A percentile compares a stretch with the other conserved stretches of the same genome.
Evolutionary conservation across 23 tunicate genomes (phyloP).

Genomic region (Ascidia mentula): DNA sequence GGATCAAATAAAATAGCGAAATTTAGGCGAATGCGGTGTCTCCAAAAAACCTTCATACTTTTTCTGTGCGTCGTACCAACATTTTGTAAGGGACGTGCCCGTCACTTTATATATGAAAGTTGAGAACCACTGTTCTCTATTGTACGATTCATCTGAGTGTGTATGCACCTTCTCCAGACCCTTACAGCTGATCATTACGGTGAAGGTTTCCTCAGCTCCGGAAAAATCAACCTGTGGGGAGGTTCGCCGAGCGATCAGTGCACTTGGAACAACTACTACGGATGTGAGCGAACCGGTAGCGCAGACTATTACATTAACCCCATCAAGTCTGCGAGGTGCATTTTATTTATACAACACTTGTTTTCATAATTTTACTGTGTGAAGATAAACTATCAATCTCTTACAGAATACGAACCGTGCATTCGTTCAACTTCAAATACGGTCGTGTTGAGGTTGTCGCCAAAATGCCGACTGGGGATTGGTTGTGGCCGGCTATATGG

Average conservation of each 20-base stretch:
- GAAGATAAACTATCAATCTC: too few relatives aligned
- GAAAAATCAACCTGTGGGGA: conserved; percentile 86
- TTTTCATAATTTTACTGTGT: too few relatives aligned
- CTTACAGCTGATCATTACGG: conserved; percentile 82
- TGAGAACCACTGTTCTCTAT: too few relatives aligned
- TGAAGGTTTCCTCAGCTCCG: conserved; percentile 52
- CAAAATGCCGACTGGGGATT: conserved; percentile 91
- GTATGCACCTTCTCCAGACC: too few relatives aligned
- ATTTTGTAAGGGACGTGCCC: too few relatives aligned
- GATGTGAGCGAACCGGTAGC: conserved; percentile 68
- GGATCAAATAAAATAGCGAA: too few relatives aligned
- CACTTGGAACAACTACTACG: conserved; percentile 82
- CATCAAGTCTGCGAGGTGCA: conserved; percentile 73
- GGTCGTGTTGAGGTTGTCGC: conserved; percentile 88
- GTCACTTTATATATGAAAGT: too few relatives aligned
- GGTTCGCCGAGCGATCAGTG: conserved; percentile 77
- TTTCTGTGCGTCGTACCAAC: too few relatives aligned
- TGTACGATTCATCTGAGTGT: too few relatives aligned
- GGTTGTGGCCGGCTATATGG: conserved; percentile 99
- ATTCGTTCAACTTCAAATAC: conserved; percentile 78
- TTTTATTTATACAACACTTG: too few relatives aligned
- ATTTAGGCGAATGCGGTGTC: too few relatives aligned
- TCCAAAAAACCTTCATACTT: too few relatives aligned
- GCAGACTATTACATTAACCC: conserved; percentile 79
- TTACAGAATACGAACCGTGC: conserved; percentile 78